Evolutionary conservation across 1,140 invertebrate genomes (phyloP).

Genomic region (Antheraea mylitta): DNA sequence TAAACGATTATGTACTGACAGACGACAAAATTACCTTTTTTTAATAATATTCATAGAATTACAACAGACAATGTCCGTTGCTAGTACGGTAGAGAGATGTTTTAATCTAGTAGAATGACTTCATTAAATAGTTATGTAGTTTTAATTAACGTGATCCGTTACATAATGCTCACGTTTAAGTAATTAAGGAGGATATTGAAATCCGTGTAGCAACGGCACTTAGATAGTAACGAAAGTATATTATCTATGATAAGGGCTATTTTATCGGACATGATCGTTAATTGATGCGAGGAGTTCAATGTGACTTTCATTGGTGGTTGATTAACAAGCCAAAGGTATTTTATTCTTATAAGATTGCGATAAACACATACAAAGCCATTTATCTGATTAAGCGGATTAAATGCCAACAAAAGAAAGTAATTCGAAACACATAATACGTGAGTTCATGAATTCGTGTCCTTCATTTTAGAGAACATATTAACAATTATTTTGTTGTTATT

Average conservation of each 20-base stretch:
- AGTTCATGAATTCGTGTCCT: no score
- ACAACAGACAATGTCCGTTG: no score
- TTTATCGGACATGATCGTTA: conserved; percentile 9
- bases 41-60: no score
- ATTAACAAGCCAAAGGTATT: background rate
- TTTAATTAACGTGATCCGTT: background rate
- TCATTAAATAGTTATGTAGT: background rate
- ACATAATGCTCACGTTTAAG: background rate
- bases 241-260: background rate
- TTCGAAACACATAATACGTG: no score
- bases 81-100: no score
- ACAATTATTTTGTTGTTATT: no score
- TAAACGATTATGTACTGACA: no score
- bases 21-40: no score
- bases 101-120: no score
- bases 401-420: background rate
- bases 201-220: background rate
- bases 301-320: conserved; percentile 3
- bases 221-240: background rate
- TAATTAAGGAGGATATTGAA: background rate
- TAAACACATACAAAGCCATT: background rate
- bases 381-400: background rate
- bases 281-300: background rate
- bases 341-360: conserved; percentile 1
- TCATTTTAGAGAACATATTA: no score